These are phyloP conservation scores for Microtus pennsylvanicus DNA, from an alignment of 2,113 vertebrate species.

Conservation along the genomic window DNA sequence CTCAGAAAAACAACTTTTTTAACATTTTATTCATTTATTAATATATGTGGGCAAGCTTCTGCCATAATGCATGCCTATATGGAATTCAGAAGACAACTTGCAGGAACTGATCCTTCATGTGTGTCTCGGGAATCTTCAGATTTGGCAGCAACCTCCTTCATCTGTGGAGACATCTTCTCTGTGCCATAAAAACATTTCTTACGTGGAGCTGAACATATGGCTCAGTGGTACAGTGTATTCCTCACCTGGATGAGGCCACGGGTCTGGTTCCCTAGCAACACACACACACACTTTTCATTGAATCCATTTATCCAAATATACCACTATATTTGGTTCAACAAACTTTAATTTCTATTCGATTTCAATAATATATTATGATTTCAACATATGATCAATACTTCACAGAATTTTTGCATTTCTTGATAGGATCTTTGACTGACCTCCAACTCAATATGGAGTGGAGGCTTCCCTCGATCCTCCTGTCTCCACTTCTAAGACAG, in stretches of 20 bases:
- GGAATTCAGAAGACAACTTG: too few relatives aligned
- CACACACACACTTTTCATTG: not conserved
- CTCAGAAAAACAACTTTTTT: not conserved
- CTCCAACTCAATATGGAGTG: not conserved
- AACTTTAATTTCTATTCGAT: not conserved
- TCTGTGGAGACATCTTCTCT: not conserved
- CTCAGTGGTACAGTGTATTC: not conserved
- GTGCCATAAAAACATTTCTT: not conserved
- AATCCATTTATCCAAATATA: not conserved
- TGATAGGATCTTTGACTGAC: not conserved
- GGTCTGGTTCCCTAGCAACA: not conserved
- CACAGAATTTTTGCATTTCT: not conserved
- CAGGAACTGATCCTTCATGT: not conserved
- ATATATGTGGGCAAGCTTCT: not conserved
- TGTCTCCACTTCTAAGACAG: not conserved
- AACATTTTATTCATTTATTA: not conserved
- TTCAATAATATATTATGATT: not conserved
- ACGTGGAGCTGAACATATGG: not conserved
- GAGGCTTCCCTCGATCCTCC: not conserved
- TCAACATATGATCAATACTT: not conserved
- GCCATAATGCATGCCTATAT: too few relatives aligned
- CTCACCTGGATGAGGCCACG: not conserved
- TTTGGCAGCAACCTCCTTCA: not conserved
- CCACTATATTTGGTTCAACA: not conserved
- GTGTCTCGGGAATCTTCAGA: not conserved